phyloP scores from a whole-genome alignment of 1,140 invertebrate genomes.

The Drosophila mauritiana region DNA sequence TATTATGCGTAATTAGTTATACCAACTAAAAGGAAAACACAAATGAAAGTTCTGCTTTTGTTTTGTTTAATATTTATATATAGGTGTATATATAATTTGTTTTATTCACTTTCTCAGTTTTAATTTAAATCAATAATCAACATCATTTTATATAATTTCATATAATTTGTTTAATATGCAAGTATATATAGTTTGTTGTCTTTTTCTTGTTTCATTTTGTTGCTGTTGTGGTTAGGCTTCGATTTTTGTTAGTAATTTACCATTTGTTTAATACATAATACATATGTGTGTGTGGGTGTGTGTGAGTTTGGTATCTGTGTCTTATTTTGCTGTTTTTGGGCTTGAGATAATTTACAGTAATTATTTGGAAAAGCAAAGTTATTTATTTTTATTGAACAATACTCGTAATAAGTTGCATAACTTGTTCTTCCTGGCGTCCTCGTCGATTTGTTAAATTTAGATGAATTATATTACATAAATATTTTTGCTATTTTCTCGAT shows the following conservation, averaged over 20 bases:
- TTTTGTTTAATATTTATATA: slow-evolving; percentile 75
- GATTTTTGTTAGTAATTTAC: slow-evolving; percentile 31
- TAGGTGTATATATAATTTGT: slow-evolving; percentile 69
- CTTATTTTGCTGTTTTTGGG: slow-evolving; percentile 36
- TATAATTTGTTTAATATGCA: slow-evolving; percentile 78
- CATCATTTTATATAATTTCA: slow-evolving; percentile 79
- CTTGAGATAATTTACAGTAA: slow-evolving; percentile 78
- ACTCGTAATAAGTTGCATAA: slow-evolving; percentile 64
- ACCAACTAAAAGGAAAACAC: slow-evolving; percentile 64
- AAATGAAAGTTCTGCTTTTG: slow-evolving; percentile 59
- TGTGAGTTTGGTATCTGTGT: slow-evolving; percentile 38
- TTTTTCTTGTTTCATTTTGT: slow-evolving; percentile 65
- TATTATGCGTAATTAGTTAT: slow-evolving; percentile 14
- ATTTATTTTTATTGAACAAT: slow-evolving; percentile 64
- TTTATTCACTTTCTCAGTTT: slow-evolving; percentile 74
- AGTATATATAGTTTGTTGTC: slow-evolving; percentile 76
- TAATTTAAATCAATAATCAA: slow-evolving; percentile 83
- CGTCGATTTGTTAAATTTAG: slow-evolving; percentile 60
- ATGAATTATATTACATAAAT: slow-evolving; percentile 83
- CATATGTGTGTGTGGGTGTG: slow-evolving; percentile 12
- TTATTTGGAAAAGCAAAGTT: slow-evolving; percentile 75
- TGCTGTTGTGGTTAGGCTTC: slow-evolving; percentile 48
- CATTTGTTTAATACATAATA: slow-evolving; percentile 50
- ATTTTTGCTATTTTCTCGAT: slow-evolving; percentile 59
- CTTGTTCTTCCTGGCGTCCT: slow-evolving; percentile 43